Evolutionary conservation across 2,888 invertebrate species (phyloP).

Genomic region (Nudaria mundana): DNA sequence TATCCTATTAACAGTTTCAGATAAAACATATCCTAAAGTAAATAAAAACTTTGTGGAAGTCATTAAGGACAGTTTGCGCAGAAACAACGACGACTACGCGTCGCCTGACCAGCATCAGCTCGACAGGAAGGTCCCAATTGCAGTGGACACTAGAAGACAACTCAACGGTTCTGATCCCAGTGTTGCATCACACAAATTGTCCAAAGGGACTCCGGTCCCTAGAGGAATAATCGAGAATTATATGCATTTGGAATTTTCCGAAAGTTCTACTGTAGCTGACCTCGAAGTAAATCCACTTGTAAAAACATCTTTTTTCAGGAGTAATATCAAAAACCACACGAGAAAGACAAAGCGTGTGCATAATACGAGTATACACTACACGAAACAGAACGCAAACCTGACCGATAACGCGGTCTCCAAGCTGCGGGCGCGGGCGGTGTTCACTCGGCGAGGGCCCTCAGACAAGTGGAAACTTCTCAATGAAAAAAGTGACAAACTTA

Average conservation of each 20-base stretch:
- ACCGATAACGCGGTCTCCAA: too few species aligned
- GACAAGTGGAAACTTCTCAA: background rate
- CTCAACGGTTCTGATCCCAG: background rate
- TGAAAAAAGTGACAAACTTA: constrained; percentile 1
- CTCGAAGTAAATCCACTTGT: background rate
- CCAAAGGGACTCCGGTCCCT: too few species aligned
- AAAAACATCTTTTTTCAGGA: background rate
- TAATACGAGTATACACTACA: background rate
- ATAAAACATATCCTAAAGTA: background rate
- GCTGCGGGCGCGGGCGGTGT: too few species aligned
- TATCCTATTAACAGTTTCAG: constrained; percentile 9
- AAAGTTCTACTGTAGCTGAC: background rate
- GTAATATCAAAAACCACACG: background rate
- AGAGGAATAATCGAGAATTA: too few species aligned
- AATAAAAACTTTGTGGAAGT: constrained; percentile 32
- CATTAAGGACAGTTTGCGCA: constrained; percentile 40
- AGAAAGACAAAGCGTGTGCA: background rate
- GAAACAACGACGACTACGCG: constrained; percentile 53
- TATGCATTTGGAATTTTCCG: too few species aligned
- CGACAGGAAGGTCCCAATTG: background rate
- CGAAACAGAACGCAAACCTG: background rate
- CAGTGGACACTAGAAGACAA: background rate
- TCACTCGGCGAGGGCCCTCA: background rate
- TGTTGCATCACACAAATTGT: background rate
- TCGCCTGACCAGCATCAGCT: background rate